Conservation (phyloP, 2,797 vertebrate species). For the Lagocephalus sceleratus region DNA sequence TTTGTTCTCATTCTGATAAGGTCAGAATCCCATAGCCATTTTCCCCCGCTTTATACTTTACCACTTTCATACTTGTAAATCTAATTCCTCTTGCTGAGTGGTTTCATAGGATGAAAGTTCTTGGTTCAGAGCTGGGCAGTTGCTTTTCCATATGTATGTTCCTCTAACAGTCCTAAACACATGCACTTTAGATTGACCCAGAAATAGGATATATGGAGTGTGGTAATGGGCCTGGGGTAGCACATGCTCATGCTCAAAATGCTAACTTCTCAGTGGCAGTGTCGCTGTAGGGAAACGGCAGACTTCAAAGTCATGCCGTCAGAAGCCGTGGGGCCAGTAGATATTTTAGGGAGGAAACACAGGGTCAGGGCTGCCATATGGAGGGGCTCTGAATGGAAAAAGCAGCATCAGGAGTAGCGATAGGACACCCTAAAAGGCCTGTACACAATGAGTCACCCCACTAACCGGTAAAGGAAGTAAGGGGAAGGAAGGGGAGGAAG, state of each 20-base stretch:
- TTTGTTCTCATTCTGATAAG: conserved; percentile 14
- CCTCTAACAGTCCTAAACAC: too few relatives aligned
- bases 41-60: too few relatives aligned
- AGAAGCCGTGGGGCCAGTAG: conserved; percentile 15
- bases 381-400: conserved; percentile 67
- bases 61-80: too few relatives aligned
- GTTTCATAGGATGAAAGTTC: too few relatives aligned
- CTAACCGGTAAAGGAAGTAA: conserved; percentile 43
- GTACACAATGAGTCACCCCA: conserved; percentile 79
- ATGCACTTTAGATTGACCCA: too few relatives aligned
- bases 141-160: too few relatives aligned
- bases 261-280: not conserved
- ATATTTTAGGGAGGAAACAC: conserved; percentile 43
- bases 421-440: conserved; percentile 65
- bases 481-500: conserved; percentile 54
- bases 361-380: conserved; percentile 50
- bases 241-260: not conserved
- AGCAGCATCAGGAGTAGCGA: conserved; percentile 65
- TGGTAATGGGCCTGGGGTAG: too few relatives aligned
- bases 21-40: not conserved
- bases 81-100: too few relatives aligned
- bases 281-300: not conserved
- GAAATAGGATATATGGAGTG: too few relatives aligned
- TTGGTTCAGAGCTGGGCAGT: too few relatives aligned
- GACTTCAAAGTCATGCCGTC: conserved; percentile 9